These are phyloP conservation scores for Aselliscus stoliczkanus DNA, from an alignment of 2,797 vertebrate species.

Conservation along the genomic window DNA sequence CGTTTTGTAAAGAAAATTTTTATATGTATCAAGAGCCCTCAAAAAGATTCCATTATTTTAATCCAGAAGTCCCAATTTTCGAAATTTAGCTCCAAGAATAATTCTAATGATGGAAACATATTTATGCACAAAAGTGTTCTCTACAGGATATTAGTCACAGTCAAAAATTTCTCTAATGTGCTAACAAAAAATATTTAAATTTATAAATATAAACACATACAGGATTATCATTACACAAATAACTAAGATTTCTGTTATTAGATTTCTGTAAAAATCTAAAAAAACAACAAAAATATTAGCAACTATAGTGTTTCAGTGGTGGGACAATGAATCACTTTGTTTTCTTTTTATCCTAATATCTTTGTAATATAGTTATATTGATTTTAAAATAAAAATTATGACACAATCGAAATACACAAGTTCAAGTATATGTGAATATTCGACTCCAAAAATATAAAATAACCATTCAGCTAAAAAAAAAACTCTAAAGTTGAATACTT, in stretches of 20 bases:
- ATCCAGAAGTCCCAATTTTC: neutral
- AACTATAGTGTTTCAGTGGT: neutral
- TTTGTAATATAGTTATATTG: neutral
- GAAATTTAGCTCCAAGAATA: neutral
- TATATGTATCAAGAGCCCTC: neutral
- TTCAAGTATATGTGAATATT: neutral
- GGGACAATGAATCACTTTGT: neutral
- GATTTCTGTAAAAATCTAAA: neutral
- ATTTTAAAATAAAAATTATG: conserved; percentile 24
- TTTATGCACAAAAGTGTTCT: neutral
- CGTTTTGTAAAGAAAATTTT: neutral
- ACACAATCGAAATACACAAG: neutral
- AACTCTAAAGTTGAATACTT: neutral
- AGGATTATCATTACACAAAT: neutral
- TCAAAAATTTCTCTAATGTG: neutral
- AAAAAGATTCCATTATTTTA: neutral
- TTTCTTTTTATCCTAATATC: neutral
- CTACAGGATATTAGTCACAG: neutral
- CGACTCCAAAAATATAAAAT: neutral
- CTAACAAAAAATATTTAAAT: neutral
- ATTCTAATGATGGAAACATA: neutral
- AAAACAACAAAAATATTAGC: neutral
- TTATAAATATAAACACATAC: neutral
- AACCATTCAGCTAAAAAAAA: neutral
- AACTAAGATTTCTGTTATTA: neutral